These are phyloP conservation scores for Dendrolimus punctatus DNA, from an alignment of 1,140 invertebrate genomes.

Conservation along the genomic window DNA sequence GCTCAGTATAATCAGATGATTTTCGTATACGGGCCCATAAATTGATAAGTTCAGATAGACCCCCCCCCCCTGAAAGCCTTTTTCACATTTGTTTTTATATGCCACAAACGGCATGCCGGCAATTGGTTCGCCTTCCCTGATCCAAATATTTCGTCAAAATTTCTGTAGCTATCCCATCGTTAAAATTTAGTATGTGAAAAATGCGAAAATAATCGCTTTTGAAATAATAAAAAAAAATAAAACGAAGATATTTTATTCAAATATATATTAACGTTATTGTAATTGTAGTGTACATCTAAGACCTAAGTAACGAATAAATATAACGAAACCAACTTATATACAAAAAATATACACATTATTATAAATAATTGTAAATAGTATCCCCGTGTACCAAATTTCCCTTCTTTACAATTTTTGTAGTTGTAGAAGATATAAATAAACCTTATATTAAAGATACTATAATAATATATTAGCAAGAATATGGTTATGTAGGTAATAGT, in stretches of 20 bases:
- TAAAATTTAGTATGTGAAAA: conserved; percentile 31
- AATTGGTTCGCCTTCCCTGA: conserved; percentile 26
- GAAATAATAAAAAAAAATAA: conserved; percentile 32
- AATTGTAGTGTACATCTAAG: conserved; percentile 51
- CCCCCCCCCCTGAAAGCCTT: too few species aligned
- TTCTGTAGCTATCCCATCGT: conserved; percentile 30
- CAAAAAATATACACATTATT: conserved; percentile 62
- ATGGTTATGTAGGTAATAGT: conserved; percentile 4
- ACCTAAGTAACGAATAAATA: conserved; percentile 31
- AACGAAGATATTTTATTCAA: conserved; percentile 64
- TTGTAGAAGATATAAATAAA: conserved; percentile 33
- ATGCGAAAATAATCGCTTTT: conserved; percentile 47
- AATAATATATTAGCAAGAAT: conserved; percentile 5
- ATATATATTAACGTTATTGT: conserved; percentile 67
- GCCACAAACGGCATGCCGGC: too few species aligned
- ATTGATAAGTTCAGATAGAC: too few species aligned
- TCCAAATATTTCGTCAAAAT: conserved; percentile 32
- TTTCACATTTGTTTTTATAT: too few species aligned
- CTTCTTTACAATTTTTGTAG: conserved; percentile 69
- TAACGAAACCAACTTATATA: conserved; percentile 63
- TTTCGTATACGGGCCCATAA: too few species aligned
- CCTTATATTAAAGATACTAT: conserved; percentile 19
- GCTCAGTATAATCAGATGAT: too few species aligned
- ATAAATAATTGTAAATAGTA: conserved; percentile 41
- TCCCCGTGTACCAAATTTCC: conserved; percentile 62